These are phyloP conservation scores for Peromyscus melanophrys DNA, from an alignment of 2,797 vertebrate genomes.

Conservation along the genomic window DNA sequence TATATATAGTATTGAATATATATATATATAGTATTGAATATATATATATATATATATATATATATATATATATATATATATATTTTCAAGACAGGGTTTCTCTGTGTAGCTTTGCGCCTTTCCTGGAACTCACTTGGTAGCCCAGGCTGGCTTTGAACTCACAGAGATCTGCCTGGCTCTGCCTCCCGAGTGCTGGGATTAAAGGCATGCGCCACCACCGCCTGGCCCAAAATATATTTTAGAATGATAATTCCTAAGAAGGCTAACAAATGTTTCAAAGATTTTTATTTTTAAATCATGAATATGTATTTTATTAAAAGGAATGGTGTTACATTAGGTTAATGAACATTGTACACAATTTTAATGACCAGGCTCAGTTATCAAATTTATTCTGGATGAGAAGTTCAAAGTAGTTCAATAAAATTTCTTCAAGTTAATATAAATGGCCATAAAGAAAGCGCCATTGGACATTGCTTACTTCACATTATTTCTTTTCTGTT, in stretches of 20 bases:
- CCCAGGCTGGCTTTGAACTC: no score
- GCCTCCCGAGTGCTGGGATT: no score
- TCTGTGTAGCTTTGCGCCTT: no score
- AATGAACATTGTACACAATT: background rate
- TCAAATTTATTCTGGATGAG: conserved; percentile 39
- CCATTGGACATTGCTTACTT: background rate
- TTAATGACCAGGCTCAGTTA: background rate
- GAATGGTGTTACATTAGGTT: background rate
- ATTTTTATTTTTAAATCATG: conserved; percentile 17
- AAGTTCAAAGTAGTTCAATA: background rate
- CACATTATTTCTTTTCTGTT: background rate
- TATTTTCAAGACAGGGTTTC: no score
- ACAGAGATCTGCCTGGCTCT: no score
- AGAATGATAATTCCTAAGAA: background rate
- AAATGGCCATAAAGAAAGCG: background rate
- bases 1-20: no score
- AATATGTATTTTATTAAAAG: conserved; percentile 15
- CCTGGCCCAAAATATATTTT: no score
- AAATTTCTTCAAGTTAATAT: background rate
- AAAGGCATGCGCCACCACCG: no score
- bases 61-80: no score
- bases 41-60: no score
- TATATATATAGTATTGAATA: no score
- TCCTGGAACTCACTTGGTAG: no score
- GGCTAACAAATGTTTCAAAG: background rate